Base-by-base conservation (phyloP, 1,140 invertebrate genomes). In the Drosophila repletoides region DNA sequence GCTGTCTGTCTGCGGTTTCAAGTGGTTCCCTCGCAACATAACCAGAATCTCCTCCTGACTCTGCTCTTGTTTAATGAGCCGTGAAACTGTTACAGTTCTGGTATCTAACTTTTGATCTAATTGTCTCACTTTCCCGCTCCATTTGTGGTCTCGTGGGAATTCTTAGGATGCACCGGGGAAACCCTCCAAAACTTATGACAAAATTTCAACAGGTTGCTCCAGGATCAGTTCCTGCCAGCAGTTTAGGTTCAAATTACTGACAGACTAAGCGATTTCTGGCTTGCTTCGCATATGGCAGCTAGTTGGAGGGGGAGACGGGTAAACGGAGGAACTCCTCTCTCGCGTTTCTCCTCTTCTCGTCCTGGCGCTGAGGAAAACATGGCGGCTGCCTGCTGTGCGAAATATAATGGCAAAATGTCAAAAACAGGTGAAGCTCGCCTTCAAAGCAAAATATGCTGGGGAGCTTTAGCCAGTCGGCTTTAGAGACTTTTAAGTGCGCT, bases 371-470 rank as follows among this genome's bases (percentile, higher is more conserved):
- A n/a, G n/a, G n/a, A n/a, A 84, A 88, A 88, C 40, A 88, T 88
- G 84, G 77, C 84, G 26, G 72, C 40, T 45, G 40, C 84, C 72
- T 71, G 84, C 79, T 88, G 84, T 40, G 75, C 61, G 40, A 68
- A 76, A 48, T 66, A 72, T 79, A 87, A 76, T 86, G 75, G 69
- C 61, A 84, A 80, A 66, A 38, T 73, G 84, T 88, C 84, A 88
- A 59, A 80, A 80, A 69, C 84, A 88, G 84, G 72, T 76, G 75
- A 83, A 59, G 38, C 40, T 41, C 33, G 28, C 33, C 3, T n/a
- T 21, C 5, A 6, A 17, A 43, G 14, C 51, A 17, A 22, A 14
- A 10, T 34, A 31, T 31, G 3, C 9, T 9, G 29, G 29, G 12
- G 36, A 31, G 7, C n/a, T 2, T 4, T n/a, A 4, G n/a, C n/a